These are phyloP conservation scores for Neotragus moschatus DNA, from an alignment of 2,113 vertebrate genomes.

Conservation along the genomic window DNA sequence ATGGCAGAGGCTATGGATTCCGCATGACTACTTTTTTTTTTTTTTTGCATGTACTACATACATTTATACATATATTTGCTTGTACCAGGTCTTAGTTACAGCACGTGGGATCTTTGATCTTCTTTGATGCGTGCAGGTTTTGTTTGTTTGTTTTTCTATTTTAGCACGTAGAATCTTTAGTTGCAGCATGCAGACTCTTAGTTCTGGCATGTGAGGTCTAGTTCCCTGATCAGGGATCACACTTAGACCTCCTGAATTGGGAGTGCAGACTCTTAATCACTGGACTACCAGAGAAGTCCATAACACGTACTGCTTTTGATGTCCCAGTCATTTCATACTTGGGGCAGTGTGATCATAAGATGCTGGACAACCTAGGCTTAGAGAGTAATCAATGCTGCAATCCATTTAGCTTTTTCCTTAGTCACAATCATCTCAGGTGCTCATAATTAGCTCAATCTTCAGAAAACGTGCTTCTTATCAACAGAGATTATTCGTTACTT, in stretches of 20 bases:
- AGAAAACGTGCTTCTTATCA: background rate
- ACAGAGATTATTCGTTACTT: background rate
- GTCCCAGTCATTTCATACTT: background rate
- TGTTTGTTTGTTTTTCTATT: background rate
- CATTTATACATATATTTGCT: background rate
- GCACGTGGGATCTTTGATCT: background rate
- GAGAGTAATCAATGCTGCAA: background rate
- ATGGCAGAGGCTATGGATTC: background rate
- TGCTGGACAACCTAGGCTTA: background rate
- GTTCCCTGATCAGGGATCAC: background rate
- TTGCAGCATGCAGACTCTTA: background rate
- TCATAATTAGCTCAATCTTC: background rate
- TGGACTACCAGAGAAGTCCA: background rate
- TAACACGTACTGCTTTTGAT: background rate
- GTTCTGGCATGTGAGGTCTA: background rate
- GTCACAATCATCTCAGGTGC: background rate
- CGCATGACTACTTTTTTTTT: background rate
- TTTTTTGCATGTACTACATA: background rate
- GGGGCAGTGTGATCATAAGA: background rate
- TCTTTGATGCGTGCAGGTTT: background rate
- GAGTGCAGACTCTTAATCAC: background rate
- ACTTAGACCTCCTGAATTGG: background rate
- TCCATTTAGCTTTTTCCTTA: background rate
- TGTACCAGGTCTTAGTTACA: background rate
- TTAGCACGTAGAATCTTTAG: background rate